Evolutionary conservation across 2,113 vertebrate genomes (phyloP).

Genomic region (Fulica atra): DNA sequence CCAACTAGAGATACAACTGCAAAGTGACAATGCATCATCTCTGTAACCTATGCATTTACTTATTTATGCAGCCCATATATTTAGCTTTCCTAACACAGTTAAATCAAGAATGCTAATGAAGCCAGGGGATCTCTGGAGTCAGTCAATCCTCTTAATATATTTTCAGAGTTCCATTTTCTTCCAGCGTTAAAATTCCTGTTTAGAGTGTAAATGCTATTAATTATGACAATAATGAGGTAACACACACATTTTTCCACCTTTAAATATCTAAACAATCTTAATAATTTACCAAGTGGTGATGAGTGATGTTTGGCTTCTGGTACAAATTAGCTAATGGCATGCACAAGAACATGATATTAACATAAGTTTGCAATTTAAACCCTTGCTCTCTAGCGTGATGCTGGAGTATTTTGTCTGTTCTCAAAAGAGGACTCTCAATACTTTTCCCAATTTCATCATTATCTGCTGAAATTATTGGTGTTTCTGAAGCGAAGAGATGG

Average conservation of each 20-base stretch:
- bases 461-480: not conserved
- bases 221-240: not conserved
- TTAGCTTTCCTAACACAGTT: not conserved
- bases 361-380: not conserved
- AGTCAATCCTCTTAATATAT: not conserved
- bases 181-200: not conserved
- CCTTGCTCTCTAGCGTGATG: not conserved
- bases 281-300: not conserved
- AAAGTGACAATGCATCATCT: not conserved
- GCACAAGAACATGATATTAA: not conserved
- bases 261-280: not conserved
- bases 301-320: not conserved
- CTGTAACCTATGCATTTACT: not conserved
- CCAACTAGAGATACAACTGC: not conserved
- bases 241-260: not conserved
- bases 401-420: not conserved
- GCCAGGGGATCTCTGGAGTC: not conserved
- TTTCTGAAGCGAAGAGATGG: not conserved
- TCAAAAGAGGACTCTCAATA: not conserved
- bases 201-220: not conserved
- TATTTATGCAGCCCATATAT: not conserved
- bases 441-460: not conserved
- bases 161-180: not conserved
- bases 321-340: not conserved
- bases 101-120: slow-evolving; percentile 33